Percentiles rank a stretch among this genome's conserved stretches.
phyloP scores from a whole-genome alignment of 2,797 vertebrate species.

The Adelosebastes latens region DNA sequence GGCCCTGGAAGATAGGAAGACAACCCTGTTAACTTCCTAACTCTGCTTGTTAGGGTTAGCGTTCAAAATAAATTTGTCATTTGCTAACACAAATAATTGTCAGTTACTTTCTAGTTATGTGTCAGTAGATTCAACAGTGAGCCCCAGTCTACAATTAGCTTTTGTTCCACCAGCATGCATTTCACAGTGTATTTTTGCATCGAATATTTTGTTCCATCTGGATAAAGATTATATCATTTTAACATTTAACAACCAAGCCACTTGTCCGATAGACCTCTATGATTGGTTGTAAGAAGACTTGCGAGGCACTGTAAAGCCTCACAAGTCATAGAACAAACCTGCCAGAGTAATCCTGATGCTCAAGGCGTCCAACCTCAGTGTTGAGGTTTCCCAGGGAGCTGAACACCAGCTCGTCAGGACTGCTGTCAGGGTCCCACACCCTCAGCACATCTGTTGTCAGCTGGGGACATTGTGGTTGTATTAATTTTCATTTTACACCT shows the following conservation, averaged over 20 bases:
- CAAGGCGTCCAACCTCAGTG: constrained; percentile 86
- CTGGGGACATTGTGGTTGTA: constrained; percentile 14
- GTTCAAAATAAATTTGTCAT: too few relatives aligned
- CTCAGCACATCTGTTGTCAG: constrained; percentile 82
- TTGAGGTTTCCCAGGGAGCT: constrained; percentile 86
- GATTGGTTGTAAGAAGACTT: constrained; percentile 17
- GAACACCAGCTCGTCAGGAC: constrained; percentile 81
- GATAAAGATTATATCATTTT: neutral
- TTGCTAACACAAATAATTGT: neutral
- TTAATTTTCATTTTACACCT: neutral
- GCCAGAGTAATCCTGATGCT: constrained; percentile 82
- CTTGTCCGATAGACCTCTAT: neutral
- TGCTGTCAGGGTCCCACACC: constrained; percentile 87
- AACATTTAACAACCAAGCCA: neutral
- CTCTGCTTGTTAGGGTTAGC: neutral
- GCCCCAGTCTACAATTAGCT: neutral
- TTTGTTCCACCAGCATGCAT: neutral
- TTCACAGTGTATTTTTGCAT: neutral
- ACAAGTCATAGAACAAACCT: constrained; percentile 56
- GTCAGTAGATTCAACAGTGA: neutral
- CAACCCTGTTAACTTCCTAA: neutral
- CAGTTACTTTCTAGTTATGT: neutral
- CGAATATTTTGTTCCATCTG: neutral
- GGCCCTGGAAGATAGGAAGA: constrained; percentile 59
- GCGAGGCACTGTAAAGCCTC: neutral